phyloP scores from a whole-genome alignment of 1,140 invertebrate genomes.

The Brachionus sp. region DNA sequence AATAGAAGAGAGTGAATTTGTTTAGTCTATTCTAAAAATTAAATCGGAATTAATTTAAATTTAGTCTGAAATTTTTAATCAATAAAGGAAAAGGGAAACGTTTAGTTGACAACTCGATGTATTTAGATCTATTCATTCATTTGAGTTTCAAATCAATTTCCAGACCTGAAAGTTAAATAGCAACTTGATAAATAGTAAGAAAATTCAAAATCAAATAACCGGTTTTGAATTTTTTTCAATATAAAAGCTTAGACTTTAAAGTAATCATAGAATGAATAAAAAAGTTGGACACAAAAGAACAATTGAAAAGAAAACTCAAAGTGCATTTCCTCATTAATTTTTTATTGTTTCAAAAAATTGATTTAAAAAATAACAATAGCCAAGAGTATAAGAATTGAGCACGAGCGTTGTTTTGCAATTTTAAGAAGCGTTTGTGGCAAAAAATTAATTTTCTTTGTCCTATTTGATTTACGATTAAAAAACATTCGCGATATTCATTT shows the following conservation, averaged over 20 bases:
- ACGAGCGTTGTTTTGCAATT: conserved; percentile 4
- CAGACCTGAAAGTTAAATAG: background rate
- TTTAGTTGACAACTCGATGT: background rate
- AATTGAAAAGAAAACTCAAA: background rate
- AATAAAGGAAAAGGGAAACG: background rate
- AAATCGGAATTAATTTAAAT: background rate
- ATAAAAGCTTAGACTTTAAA: background rate
- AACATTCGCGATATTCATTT: conserved; percentile 1
- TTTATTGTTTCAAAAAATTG: conserved; percentile 6
- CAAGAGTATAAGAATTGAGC: background rate
- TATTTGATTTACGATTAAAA: conserved; percentile 29
- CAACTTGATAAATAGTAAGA: background rate
- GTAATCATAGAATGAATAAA: background rate
- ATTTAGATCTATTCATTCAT: background rate
- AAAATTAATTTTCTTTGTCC: conserved; percentile 28
- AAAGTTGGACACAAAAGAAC: background rate
- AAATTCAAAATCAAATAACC: conserved; percentile 23
- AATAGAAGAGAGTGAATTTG: background rate
- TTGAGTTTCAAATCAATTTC: background rate
- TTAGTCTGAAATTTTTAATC: background rate
- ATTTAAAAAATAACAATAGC: background rate
- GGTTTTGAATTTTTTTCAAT: background rate
- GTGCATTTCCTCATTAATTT: conserved; percentile 2
- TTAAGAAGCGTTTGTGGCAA: background rate
- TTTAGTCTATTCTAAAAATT: background rate